Evolutionary conservation across 1,140 invertebrate genomes (phyloP).

Genomic region (Aporrectodea caliginosa): DNA sequence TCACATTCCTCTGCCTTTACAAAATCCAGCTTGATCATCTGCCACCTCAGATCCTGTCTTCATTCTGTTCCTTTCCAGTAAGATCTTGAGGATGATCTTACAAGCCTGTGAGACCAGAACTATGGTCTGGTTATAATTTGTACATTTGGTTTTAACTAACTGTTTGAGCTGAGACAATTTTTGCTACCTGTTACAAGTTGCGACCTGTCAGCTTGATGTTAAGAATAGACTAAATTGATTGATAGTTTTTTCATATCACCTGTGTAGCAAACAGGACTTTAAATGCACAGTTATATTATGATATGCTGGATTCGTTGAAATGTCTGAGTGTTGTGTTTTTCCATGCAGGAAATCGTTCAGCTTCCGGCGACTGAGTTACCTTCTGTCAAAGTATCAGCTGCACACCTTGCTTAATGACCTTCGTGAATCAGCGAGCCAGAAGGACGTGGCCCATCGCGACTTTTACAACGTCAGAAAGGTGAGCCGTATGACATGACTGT

Average conservation of each 20-base stretch:
- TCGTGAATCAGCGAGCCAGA: conserved; percentile 82
- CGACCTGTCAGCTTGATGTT: no score
- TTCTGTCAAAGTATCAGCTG: conserved; percentile 95
- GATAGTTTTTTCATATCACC: not conserved
- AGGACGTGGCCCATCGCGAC: conserved; percentile 89
- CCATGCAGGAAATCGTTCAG: conserved; percentile 94
- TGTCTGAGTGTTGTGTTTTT: not conserved
- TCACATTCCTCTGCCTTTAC: no score
- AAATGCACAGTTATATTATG: conserved; percentile 1
- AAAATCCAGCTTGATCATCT: no score
- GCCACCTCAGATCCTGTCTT: no score
- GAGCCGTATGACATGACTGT: not conserved
- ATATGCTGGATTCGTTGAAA: not conserved
- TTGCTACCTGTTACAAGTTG: no score
- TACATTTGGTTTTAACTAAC: no score
- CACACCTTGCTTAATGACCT: conserved; percentile 94
- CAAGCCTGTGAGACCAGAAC: no score
- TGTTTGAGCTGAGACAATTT: no score
- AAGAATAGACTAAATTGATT: not conserved
- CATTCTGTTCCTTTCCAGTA: no score
- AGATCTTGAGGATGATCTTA: no score
- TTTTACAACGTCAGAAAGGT: conserved; percentile 58
- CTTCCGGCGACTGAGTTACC: conserved; percentile 88
- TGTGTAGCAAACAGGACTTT: not conserved
- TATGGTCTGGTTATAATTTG: no score